These are phyloP conservation scores for Choristoneura rosaceana DNA, from an alignment of 2,888 invertebrate genomes.

Conservation along the genomic window DNA sequence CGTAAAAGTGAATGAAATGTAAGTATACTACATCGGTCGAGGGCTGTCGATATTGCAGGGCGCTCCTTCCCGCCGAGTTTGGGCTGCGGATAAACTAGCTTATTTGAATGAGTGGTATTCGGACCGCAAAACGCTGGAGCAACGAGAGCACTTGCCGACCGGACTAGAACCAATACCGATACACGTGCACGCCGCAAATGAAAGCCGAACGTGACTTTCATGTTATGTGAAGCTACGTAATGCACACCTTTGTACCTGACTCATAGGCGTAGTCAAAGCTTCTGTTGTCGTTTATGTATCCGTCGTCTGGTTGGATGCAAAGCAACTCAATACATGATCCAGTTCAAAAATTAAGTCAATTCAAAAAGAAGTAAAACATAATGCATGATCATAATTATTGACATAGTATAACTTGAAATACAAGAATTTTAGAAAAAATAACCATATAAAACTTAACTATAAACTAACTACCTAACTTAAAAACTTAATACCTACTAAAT, in stretches of 20 bases:
- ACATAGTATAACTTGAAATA: too few relatives aligned
- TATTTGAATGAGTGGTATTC: slow-evolving; percentile 63
- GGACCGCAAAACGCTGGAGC: slow-evolving; percentile 61
- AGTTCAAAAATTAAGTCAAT: not conserved
- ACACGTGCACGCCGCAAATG: slow-evolving; percentile 57
- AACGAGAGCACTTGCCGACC: slow-evolving; percentile 52
- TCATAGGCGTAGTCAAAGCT: not conserved
- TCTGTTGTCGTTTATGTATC: not conserved
- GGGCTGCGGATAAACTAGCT: slow-evolving; percentile 54
- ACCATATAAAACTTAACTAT: too few relatives aligned
- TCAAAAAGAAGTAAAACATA: not conserved
- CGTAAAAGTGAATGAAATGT: slow-evolving; percentile 37
- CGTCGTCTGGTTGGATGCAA: not conserved
- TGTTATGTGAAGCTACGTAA: slow-evolving; percentile 40
- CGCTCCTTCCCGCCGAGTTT: slow-evolving; percentile 21
- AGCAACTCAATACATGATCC: not conserved
- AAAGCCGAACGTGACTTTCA: slow-evolving; percentile 58
- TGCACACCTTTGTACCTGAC: slow-evolving; percentile 16
- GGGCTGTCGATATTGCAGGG: slow-evolving; percentile 25
- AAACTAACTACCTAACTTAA: too few relatives aligned
- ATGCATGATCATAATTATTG: too few relatives aligned
- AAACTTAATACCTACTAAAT: too few relatives aligned
- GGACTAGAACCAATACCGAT: slow-evolving; percentile 53
- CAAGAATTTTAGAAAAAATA: too few relatives aligned
- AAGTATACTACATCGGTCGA: slow-evolving; percentile 21